Percentiles rank a stretch among this genome's conserved stretches.
Evolutionary conservation across 2,113 vertebrate genomes (phyloP).

Genomic region (Orthonyx spaldingii): DNA sequence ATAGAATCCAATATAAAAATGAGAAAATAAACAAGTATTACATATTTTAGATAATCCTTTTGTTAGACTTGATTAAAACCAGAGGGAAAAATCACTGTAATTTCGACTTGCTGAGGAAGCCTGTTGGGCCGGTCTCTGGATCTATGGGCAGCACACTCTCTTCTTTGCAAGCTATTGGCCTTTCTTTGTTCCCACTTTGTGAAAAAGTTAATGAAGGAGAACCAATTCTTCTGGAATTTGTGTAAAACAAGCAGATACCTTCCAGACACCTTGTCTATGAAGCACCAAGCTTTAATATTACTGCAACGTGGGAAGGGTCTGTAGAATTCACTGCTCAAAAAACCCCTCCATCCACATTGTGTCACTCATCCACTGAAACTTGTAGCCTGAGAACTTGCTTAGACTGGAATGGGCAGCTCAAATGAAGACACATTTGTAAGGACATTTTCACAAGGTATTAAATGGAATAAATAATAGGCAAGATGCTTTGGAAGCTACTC

Average conservation of each 20-base stretch:
- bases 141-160: neutral
- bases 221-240: neutral
- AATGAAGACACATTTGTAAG: neutral
- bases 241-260: neutral
- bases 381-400: neutral
- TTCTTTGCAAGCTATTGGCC: neutral
- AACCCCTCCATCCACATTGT: neutral
- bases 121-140: neutral
- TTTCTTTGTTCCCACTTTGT: neutral
- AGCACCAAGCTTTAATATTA: neutral
- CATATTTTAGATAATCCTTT: neutral
- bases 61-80: neutral
- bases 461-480: neutral
- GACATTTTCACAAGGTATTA: neutral
- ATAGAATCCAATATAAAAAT: neutral
- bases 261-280: neutral
- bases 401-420: neutral
- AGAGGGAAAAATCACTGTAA: neutral
- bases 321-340: slow-evolving; percentile 13
- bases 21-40: neutral
- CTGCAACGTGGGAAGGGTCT: neutral
- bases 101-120: neutral
- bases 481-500: neutral
- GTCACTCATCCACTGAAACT: neutral
- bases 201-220: neutral